Base-by-base conservation (phyloP, 92 coral and sea anemone species). In the Heteractis magnifica region DNA sequence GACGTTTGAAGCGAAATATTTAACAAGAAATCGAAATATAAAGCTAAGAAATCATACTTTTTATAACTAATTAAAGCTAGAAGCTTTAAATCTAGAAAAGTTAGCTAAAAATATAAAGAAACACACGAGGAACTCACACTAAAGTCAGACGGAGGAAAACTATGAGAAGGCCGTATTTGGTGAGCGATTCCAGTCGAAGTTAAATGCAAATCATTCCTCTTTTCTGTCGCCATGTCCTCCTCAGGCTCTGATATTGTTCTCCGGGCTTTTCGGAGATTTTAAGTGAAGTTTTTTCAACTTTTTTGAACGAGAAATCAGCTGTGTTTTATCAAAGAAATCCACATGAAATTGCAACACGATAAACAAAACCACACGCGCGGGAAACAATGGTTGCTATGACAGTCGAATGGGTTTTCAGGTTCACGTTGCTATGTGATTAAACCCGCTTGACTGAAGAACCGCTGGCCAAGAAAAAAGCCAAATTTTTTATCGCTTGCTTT, bases 161-260 rank as follows among this genome's bases (percentile, higher is more conserved):
- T 90, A 49, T 87, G 88, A 1, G 91, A 56, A 1, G 93, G 64
- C 23, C 87, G 79, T 72, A 89, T 84, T 10, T 86, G 62, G 50
- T 94, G 98, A n/a, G 90, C 98, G 81, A 87, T 91, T 59, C 98
- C 98, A 2, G 98, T 94, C 48, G 98, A 86, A n/a, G 98, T 94
- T 4, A 84, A 72, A 62, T 89, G 92, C 10, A 94, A 81, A 91
- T 94, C 98, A 76, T 91, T 87, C 68, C 98, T 90, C 23, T 82
- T 52, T 12, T 89, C 93, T 10, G 87, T 79, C 71, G 85, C 65
- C 98, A 94, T 94, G 76, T 82, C 26, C 50, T 48, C 51, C 9
- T 65, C 14, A 51, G 16, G 4, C 49, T 12, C 51, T 51, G 44
- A 19, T 21, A 59, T 78, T 14, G 52, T 56, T 16, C 12, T 26